These are phyloP conservation scores for Apoda limacodes DNA, from an alignment of 2,888 invertebrate species.

Conservation along the genomic window DNA sequence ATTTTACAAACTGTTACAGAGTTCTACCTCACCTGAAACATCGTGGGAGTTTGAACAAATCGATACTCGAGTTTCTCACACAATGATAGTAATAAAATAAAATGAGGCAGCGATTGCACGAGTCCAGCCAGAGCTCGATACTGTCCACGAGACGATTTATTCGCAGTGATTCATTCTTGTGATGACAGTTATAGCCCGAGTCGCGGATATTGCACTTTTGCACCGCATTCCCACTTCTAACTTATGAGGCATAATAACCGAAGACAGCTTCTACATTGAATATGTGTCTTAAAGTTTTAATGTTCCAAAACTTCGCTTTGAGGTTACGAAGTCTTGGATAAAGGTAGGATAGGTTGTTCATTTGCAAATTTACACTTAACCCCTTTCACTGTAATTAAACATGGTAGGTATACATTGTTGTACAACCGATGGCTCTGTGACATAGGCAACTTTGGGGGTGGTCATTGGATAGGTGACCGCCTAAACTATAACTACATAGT, in stretches of 20 bases:
- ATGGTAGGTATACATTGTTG: too few relatives aligned
- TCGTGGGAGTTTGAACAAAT: too few relatives aligned
- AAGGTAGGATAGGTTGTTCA: too few relatives aligned
- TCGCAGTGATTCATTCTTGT: slow-evolving; percentile 55
- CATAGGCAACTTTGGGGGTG: too few relatives aligned
- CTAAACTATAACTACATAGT: too few relatives aligned
- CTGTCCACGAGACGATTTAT: slow-evolving; percentile 55
- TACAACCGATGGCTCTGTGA: too few relatives aligned
- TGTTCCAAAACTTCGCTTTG: slow-evolving; percentile 15
- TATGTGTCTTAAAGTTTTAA: slow-evolving; percentile 21
- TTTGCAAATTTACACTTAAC: too few relatives aligned
- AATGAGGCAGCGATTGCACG: slow-evolving; percentile 43
- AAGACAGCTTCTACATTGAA: slow-evolving; percentile 8
- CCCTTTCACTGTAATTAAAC: too few relatives aligned
- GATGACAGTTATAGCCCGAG: slow-evolving; percentile 57
- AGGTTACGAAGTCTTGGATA: slow-evolving; percentile 17
- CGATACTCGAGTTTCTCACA: too few relatives aligned
- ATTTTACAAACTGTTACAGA: too few relatives aligned
- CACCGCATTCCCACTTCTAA: slow-evolving; percentile 39
- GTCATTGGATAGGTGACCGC: too few relatives aligned
- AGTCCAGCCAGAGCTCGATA: slow-evolving; percentile 32
- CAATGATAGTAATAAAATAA: slow-evolving; percentile 46
- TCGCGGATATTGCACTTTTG: slow-evolving; percentile 62
- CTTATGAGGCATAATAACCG: slow-evolving; percentile 6
- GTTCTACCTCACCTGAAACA: too few relatives aligned